Conservation (phyloP, 2,888 invertebrate genomes). For the Scrobipalpa costella region DNA sequence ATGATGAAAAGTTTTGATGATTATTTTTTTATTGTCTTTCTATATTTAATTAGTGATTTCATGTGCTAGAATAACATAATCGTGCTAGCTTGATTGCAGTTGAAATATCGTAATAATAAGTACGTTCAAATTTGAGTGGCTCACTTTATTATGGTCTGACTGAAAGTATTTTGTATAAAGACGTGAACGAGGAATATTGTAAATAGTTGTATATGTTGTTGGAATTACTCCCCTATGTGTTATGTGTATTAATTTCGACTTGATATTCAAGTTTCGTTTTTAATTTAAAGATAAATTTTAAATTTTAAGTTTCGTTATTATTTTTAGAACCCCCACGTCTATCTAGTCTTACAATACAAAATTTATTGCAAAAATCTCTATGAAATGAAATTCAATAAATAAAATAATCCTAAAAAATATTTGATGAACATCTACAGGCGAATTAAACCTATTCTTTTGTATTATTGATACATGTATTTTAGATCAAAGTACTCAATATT, state of each 20-base stretch:
- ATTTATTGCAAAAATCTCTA: no score
- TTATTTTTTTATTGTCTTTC: no score
- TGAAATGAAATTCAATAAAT: no score
- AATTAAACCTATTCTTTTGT: no score
- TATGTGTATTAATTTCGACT: conserved; percentile 28
- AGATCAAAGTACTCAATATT: conserved; percentile 30
- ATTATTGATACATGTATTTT: background rate
- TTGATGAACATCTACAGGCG: no score
- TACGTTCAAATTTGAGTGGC: background rate
- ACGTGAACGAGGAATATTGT: background rate
- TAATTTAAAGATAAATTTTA: conserved; percentile 14
- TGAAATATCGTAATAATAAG: background rate
- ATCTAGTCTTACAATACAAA: background rate
- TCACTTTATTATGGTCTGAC: background rate
- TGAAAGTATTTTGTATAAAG: conserved; percentile 7
- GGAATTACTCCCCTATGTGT: background rate
- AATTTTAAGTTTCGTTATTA: conserved; percentile 11
- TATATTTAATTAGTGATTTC: no score
- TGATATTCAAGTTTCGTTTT: conserved; percentile 39
- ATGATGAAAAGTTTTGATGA: no score
- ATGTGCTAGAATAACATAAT: no score
- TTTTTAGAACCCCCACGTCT: background rate
- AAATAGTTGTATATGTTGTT: background rate
- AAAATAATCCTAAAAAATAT: no score
- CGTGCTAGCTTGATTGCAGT: background rate